Percentiles rank a stretch among this genome's conserved stretches.
Conservation (phyloP, 2,888 invertebrate species). For the Chymomyza procnemis region DNA sequence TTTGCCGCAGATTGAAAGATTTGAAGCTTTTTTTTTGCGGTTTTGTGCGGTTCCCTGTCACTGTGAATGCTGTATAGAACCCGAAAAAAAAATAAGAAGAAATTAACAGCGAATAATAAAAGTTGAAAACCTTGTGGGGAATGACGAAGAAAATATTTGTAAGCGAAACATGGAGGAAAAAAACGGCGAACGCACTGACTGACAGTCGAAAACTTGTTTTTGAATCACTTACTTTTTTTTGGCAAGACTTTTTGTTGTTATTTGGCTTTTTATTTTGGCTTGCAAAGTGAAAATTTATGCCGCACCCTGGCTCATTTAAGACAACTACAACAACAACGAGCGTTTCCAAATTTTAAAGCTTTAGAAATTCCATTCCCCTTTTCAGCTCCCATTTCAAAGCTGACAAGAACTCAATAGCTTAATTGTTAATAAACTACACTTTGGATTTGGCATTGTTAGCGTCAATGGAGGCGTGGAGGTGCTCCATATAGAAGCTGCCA, state of each 20-base stretch:
- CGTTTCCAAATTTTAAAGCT: conserved; percentile 53
- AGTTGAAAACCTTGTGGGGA: conserved; percentile 7
- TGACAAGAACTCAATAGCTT: conserved; percentile 21
- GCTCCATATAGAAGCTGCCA: neutral
- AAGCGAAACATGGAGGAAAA: neutral
- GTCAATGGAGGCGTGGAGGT: neutral
- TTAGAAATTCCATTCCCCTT: conserved; percentile 47
- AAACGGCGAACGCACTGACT: conserved; percentile 26
- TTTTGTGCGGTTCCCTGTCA: neutral
- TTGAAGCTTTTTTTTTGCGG: neutral
- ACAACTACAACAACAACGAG: conserved; percentile 8
- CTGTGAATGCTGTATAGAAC: neutral
- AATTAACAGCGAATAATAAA: too few species aligned
- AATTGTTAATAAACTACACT: conserved; percentile 13
- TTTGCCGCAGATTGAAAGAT: neutral
- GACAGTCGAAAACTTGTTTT: conserved; percentile 55
- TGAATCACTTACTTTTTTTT: conserved; percentile 38
- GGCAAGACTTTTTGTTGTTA: conserved; percentile 43
- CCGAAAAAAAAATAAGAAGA: conserved; percentile 14
- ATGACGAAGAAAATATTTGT: conserved; percentile 53
- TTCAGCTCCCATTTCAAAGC: conserved; percentile 41
- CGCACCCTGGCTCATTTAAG: conserved; percentile 51
- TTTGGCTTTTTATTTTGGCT: conserved; percentile 19
- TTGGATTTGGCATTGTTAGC: neutral
- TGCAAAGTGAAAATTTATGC: conserved; percentile 58